Conservation (phyloP, 2,888 invertebrate species). For the Leucozona laternaria region DNA sequence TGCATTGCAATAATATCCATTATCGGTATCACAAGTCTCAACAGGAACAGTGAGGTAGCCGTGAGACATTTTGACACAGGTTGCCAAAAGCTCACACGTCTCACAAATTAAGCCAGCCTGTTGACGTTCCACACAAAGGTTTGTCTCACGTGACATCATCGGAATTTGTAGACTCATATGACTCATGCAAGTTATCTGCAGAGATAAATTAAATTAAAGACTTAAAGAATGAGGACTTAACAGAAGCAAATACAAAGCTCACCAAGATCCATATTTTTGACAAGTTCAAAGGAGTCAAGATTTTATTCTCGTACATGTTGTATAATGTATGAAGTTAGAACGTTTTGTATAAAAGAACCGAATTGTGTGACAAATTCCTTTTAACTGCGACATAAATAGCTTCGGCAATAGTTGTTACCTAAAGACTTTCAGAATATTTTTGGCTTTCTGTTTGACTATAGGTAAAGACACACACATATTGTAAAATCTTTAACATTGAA, state of each 20-base stretch:
- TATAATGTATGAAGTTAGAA: background rate
- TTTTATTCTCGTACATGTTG: slow-evolving; percentile 19
- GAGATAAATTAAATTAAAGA: background rate
- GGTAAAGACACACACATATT: slow-evolving; percentile 1
- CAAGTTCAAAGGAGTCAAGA: background rate
- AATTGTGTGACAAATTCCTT: slow-evolving; percentile 12
- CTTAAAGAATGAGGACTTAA: background rate
- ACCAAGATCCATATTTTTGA: slow-evolving; percentile 52
- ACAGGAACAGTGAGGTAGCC: slow-evolving; percentile 83
- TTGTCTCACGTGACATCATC: slow-evolving; percentile 80
- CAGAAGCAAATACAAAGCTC: background rate
- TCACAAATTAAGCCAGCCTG: slow-evolving; percentile 82
- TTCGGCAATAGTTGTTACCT: slow-evolving; percentile 19
- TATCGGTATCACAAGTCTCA: slow-evolving; percentile 81
- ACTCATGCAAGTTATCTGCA: slow-evolving; percentile 26
- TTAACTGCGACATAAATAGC: slow-evolving; percentile 66
- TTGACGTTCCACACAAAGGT: slow-evolving; percentile 80
- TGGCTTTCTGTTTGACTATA: slow-evolving; percentile 57
- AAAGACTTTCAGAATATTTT: slow-evolving; percentile 28
- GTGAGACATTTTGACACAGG: slow-evolving; percentile 81
- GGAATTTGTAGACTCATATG: slow-evolving; percentile 50
- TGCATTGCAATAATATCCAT: slow-evolving; percentile 81
- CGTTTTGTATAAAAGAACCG: slow-evolving; percentile 17
- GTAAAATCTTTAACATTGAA: slow-evolving; percentile 50
- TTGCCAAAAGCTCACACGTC: slow-evolving; percentile 82